Evolutionary conservation across 2,797 vertebrate species (phyloP).

Genomic region (Xenentodon cancila): DNA sequence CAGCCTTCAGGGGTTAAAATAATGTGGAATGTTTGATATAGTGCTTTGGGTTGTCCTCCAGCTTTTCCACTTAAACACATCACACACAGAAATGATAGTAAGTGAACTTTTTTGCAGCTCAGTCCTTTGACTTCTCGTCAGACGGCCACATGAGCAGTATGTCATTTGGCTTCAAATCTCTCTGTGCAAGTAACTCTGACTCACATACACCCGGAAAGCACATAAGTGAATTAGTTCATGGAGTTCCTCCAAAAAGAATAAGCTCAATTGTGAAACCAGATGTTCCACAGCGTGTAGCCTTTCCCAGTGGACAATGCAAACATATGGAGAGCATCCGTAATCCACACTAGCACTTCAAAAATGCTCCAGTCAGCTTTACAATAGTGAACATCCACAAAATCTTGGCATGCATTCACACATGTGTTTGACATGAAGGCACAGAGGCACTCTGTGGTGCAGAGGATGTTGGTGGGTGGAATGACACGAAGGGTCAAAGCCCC

Average conservation of each 20-base stretch:
- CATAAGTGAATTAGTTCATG: no score
- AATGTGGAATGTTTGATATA: no score
- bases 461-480: slow-evolving; percentile 42
- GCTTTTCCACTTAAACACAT: no score
- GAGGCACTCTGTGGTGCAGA: slow-evolving; percentile 27
- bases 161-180: no score
- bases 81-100: no score
- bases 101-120: no score
- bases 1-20: no score
- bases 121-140: no score
- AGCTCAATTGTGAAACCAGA: neutral
- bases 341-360: neutral
- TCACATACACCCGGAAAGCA: no score
- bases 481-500: slow-evolving; percentile 1
- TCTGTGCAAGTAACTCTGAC: no score
- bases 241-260: neutral
- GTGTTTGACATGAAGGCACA: slow-evolving; percentile 21
- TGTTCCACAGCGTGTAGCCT: slow-evolving; percentile 13
- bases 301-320: slow-evolving; percentile 18
- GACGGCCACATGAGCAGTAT: no score
- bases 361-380: slow-evolving; percentile 4
- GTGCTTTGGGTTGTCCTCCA: no score
- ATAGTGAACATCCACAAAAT: slow-evolving; percentile 1
- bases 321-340: slow-evolving; percentile 37
- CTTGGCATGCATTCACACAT: slow-evolving; percentile 7